A percentile compares a stretch with the other conserved stretches of the same genome.
Evolutionary conservation across 1,140 invertebrate species (phyloP).

Genomic region (Lycorma delicatula): DNA sequence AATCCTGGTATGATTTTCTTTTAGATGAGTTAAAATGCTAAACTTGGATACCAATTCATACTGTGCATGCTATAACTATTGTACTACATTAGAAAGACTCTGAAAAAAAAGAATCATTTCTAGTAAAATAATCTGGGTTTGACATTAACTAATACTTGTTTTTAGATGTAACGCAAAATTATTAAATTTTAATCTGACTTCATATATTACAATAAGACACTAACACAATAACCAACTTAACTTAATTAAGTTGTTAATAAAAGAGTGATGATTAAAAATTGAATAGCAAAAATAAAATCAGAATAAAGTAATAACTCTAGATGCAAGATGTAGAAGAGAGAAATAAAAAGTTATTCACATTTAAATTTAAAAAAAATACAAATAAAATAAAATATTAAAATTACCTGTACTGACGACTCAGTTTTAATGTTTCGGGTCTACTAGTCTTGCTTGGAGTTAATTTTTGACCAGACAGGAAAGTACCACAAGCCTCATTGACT

Average conservation of each 20-base stretch:
- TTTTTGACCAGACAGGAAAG: constrained; percentile 60
- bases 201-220: background rate
- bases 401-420: constrained; percentile 67
- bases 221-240: background rate
- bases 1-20: too few relatives aligned
- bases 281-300: too few relatives aligned
- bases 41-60: too few relatives aligned
- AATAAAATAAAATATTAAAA: constrained; percentile 3
- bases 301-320: too few relatives aligned
- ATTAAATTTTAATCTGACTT: background rate
- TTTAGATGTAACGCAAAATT: too few relatives aligned
- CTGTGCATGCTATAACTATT: too few relatives aligned
- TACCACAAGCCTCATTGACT: constrained; percentile 76
- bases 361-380: constrained; percentile 2
- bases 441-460: constrained; percentile 29
- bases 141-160: too few relatives aligned
- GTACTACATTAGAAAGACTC: too few relatives aligned
- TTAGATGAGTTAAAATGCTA: too few relatives aligned
- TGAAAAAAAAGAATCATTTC: too few relatives aligned
- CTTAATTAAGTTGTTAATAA: background rate
- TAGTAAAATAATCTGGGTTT: too few relatives aligned
- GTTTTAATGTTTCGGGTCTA: constrained; percentile 52
- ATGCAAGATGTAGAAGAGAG: too few relatives aligned
- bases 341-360: background rate
- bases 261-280: background rate